phyloP scores from a whole-genome alignment of 2,113 vertebrate species.

The Zapornia atra region DNA sequence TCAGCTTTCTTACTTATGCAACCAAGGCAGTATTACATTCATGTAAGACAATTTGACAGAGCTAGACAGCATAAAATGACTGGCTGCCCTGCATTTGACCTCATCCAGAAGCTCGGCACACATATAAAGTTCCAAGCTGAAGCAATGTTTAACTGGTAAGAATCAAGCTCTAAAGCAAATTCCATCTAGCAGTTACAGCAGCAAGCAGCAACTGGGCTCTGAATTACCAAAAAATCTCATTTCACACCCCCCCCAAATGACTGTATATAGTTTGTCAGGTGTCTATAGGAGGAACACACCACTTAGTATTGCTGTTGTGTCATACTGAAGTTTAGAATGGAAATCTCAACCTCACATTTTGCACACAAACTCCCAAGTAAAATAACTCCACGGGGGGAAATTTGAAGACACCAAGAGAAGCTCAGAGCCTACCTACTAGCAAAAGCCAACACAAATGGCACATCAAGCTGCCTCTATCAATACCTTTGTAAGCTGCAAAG shows the following conservation, averaged over 20 bases:
- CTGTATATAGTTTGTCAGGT: slow-evolving; percentile 41
- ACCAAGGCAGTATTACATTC: slow-evolving; percentile 65
- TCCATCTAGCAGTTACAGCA: slow-evolving; percentile 47
- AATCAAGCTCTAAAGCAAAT: slow-evolving; percentile 56
- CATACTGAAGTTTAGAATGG: neutral
- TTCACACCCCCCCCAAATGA: accelerated
- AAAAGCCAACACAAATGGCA: neutral
- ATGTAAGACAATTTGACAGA: slow-evolving; percentile 67
- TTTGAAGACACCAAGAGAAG: neutral
- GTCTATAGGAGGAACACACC: slow-evolving; percentile 33
- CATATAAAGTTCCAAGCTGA: slow-evolving; percentile 58
- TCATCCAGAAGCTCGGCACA: slow-evolving; percentile 53
- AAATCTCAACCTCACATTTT: neutral
- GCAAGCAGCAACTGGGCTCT: slow-evolving; percentile 48
- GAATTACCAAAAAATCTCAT: slow-evolving; percentile 8
- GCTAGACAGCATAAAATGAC: slow-evolving; percentile 71
- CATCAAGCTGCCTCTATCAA: neutral
- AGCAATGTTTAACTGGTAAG: slow-evolving; percentile 63
- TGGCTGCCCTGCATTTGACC: slow-evolving; percentile 68
- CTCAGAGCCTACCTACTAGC: neutral
- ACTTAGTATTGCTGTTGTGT: neutral
- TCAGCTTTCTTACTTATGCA: slow-evolving; percentile 73
- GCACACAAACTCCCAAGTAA: slow-evolving; percentile 1
- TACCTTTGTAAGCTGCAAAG: neutral
- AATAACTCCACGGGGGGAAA: neutral